phyloP scores from a whole-genome alignment of 2,888 invertebrate genomes.

The Hydroisotoma schaefferi region DNA sequence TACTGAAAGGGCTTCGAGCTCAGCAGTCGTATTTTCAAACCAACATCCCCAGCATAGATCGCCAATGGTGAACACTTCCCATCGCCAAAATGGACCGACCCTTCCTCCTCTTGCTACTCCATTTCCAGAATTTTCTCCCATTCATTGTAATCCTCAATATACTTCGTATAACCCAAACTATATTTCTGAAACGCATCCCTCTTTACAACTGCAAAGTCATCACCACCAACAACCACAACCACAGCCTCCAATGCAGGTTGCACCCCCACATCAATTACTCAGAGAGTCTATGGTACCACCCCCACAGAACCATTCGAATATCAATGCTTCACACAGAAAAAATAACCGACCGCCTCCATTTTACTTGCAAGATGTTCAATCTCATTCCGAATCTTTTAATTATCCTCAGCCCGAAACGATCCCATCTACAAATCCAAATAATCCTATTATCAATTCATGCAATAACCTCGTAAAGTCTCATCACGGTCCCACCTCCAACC shows the following conservation, averaged over 20 bases:
- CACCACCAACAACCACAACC: not conserved
- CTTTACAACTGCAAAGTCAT: not conserved
- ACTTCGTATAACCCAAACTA: not conserved
- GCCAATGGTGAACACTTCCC: too few species aligned
- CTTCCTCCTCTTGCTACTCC: not conserved
- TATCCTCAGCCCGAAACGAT: not conserved
- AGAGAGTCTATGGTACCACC: conserved; percentile 1
- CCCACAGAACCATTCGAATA: not conserved
- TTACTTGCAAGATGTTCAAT: conserved; percentile 21
- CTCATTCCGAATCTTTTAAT: conserved; percentile 2
- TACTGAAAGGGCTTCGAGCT: too few species aligned
- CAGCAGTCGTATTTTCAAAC: too few species aligned
- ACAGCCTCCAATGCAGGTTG: too few species aligned
- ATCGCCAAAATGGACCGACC: too few species aligned
- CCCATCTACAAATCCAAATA: too few species aligned
- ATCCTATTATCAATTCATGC: conserved; percentile 4
- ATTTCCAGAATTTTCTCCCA: not conserved
- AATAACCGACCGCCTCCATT: conserved; percentile 11
- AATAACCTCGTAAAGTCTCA: not conserved
- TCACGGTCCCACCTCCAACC: not conserved
- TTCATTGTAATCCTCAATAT: too few species aligned
- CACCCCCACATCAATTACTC: too few species aligned
- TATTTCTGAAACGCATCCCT: not conserved
- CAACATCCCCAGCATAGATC: too few species aligned
- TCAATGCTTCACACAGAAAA: not conserved